Evolutionary conservation across 1,140 invertebrate genomes (phyloP).

Genomic region (Branchinecta lindahli): DNA sequence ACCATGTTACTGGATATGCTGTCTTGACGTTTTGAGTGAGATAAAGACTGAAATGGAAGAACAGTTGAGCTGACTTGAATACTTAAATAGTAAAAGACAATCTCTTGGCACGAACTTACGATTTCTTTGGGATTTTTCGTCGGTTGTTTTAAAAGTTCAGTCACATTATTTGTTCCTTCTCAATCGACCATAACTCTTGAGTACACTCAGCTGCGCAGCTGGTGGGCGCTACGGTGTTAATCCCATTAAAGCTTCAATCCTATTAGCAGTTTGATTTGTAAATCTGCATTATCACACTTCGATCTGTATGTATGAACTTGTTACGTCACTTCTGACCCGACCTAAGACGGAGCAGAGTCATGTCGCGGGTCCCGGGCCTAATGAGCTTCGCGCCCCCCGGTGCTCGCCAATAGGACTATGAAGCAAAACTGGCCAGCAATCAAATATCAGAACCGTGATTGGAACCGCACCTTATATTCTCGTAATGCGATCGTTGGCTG

Average conservation of each 20-base stretch:
- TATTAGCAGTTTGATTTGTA: slow-evolving; percentile 3
- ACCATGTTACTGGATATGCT: too few species aligned
- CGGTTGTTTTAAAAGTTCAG: too few species aligned
- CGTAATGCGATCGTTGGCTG: slow-evolving; percentile 7
- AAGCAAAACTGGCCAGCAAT: neutral
- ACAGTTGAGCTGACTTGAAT: too few species aligned
- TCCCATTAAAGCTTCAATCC: slow-evolving; percentile 3
- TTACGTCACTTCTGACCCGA: neutral
- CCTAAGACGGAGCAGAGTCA: neutral
- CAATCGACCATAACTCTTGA: too few species aligned
- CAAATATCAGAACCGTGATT: slow-evolving; percentile 1
- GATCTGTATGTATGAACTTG: neutral
- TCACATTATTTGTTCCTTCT: too few species aligned
- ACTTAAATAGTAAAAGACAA: too few species aligned
- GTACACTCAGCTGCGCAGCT: neutral
- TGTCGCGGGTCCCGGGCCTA: neutral
- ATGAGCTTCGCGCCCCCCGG: slow-evolving; percentile 2
- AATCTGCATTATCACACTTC: slow-evolving; percentile 2
- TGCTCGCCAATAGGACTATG: neutral
- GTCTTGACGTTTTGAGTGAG: too few species aligned
- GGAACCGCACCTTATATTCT: slow-evolving; percentile 10
- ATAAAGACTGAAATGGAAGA: too few species aligned
- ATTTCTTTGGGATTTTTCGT: too few species aligned
- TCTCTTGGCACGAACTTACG: too few species aligned
- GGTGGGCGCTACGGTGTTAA: neutral